These are phyloP conservation scores for Drosophila ogumai DNA, from an alignment of 1,140 invertebrate genomes.

Conservation along the genomic window DNA sequence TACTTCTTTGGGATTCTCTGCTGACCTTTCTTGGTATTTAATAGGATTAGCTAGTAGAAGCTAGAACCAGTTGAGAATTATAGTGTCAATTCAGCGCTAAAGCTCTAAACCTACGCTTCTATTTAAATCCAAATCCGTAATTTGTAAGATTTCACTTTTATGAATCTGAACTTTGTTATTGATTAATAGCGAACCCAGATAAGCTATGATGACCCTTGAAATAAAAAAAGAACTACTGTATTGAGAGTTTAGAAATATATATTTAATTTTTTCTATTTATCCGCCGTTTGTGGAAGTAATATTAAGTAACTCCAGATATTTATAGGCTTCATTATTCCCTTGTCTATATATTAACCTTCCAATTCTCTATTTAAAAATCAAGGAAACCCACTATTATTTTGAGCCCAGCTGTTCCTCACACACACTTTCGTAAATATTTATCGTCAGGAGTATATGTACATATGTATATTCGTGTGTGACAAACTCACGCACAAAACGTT, in stretches of 20 bases:
- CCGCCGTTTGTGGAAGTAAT: no score
- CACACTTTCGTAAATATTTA: constrained; percentile 2
- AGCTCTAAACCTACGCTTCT: no score
- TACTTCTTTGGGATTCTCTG: background rate
- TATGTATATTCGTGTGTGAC: constrained; percentile 32
- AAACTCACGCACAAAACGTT: constrained; percentile 73
- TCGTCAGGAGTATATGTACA: constrained; percentile 2
- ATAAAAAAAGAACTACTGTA: background rate
- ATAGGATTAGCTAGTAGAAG: rapidly evolving
- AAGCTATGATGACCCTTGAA: background rate
- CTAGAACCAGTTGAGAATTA: background rate
- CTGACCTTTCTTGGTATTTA: background rate
- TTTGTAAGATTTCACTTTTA: background rate
- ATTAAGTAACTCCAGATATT: no score
- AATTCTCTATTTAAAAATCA: background rate
- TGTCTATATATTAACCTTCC: no score
- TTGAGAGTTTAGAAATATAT: background rate
- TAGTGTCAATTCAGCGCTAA: background rate
- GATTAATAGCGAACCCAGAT: background rate
- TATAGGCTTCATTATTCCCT: no score
- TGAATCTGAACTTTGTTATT: background rate
- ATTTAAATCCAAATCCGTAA: no score
- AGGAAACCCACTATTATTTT: constrained; percentile 2
- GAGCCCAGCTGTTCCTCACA: background rate
- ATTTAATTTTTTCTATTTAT: no score